These are phyloP conservation scores for Peromyscus attwateri DNA, from an alignment of 2,797 vertebrate genomes.

Conservation along the genomic window DNA sequence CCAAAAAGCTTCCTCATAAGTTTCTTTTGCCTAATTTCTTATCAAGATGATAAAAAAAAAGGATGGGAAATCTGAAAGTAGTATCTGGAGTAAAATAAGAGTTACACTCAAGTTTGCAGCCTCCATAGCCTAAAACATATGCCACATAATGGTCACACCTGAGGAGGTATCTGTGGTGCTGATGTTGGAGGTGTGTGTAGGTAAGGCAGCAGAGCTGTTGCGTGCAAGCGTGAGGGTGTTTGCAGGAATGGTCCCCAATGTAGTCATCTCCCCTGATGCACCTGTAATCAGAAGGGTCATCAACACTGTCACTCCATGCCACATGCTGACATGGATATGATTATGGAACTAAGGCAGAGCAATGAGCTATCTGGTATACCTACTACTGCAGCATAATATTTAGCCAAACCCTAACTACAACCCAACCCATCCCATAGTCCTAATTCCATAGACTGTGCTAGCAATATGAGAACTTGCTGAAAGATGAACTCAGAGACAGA, in stretches of 20 bases:
- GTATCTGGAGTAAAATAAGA: not conserved
- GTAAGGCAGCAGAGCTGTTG: constrained; percentile 70
- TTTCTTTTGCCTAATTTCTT: not conserved
- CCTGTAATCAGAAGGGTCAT: constrained; percentile 73
- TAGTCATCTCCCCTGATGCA: not conserved
- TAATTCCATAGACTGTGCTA: fast-evolving
- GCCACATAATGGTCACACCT: constrained; percentile 50
- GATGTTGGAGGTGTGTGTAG: constrained; percentile 63
- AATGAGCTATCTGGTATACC: fast-evolving
- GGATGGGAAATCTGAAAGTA: not conserved
- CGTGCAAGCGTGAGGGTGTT: constrained; percentile 14
- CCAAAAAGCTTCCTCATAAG: not conserved
- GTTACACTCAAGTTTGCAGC: not conserved
- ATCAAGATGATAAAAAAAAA: not conserved
- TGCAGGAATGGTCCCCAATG: not conserved
- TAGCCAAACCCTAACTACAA: not conserved
- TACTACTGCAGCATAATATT: fast-evolving
- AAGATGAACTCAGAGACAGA: no score
- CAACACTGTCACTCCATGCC: not conserved
- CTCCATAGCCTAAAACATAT: not conserved
- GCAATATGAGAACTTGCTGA: fast-evolving
- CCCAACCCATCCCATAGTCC: not conserved
- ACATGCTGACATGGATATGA: fast-evolving
- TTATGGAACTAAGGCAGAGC: not conserved
- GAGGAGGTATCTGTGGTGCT: constrained; percentile 20